Evolutionary conservation across 2,113 vertebrate genomes (phyloP).

Genomic region (Solenodon paradoxus): DNA sequence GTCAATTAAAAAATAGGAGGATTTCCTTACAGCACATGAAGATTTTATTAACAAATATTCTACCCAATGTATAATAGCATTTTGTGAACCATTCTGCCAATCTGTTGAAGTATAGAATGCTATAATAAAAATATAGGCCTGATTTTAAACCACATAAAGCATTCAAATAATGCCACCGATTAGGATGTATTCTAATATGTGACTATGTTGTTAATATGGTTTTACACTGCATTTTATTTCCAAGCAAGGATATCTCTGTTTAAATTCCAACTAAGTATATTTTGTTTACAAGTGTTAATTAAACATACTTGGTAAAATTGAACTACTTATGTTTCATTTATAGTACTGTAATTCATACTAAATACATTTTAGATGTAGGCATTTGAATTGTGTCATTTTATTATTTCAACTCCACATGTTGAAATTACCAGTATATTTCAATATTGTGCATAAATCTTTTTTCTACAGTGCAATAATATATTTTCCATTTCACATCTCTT

Average conservation of each 20-base stretch:
- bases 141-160: neutral
- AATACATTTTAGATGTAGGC: neutral
- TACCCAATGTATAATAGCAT: neutral
- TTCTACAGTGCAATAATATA: neutral
- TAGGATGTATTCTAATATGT: neutral
- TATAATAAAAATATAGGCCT: slow-evolving; percentile 29
- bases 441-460: neutral
- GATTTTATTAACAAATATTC: neutral
- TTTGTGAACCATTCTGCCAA: neutral
- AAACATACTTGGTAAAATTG: neutral
- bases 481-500: neutral
- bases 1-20: slow-evolving; percentile 33
- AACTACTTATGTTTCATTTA: neutral
- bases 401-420: slow-evolving; percentile 23
- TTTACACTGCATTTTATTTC: slow-evolving; percentile 48
- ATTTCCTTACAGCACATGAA: neutral
- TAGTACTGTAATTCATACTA: neutral
- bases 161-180: neutral
- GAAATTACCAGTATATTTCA: slow-evolving; percentile 28
- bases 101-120: neutral
- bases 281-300: slow-evolving; percentile 50
- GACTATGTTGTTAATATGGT: neutral
- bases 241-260: slow-evolving; percentile 26
- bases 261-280: slow-evolving; percentile 55
- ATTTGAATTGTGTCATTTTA: slow-evolving; percentile 38